Evolutionary conservation across 1,140 invertebrate species (phyloP).

Genomic region (Maniola jurtina): DNA sequence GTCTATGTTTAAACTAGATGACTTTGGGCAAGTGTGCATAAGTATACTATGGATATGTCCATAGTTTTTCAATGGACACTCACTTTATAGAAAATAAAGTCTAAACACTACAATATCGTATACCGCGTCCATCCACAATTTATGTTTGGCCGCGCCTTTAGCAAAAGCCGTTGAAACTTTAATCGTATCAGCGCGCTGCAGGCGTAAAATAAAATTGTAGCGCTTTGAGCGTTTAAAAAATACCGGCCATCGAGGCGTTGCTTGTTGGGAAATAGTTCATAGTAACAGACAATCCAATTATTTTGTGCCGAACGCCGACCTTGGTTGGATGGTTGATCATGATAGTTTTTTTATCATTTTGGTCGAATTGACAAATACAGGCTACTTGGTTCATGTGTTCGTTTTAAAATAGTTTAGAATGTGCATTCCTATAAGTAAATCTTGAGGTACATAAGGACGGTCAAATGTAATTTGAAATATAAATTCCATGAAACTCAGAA

Average conservation of each 20-base stretch:
- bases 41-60: background rate
- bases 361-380: too few species aligned
- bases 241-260: constrained; percentile 32
- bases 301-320: background rate
- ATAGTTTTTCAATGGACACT: background rate
- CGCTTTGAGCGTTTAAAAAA: constrained; percentile 46
- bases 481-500: too few species aligned
- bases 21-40: too few species aligned
- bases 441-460: too few species aligned
- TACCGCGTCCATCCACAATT: constrained; percentile 23
- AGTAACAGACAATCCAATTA: background rate
- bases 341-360: background rate
- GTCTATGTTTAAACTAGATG: too few species aligned
- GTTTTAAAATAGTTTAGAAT: too few species aligned
- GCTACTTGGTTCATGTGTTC: too few species aligned
- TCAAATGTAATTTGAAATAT: too few species aligned
- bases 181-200: constrained; percentile 66
- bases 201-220: constrained; percentile 66
- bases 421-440: too few species aligned
- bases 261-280: constrained; percentile 22
- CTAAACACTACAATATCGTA: background rate
- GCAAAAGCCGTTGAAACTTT: constrained; percentile 67
- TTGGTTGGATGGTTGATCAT: background rate
- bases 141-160: constrained; percentile 20
- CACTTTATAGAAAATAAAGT: constrained; percentile 4